phyloP scores from a whole-genome alignment of 2,797 vertebrate genomes.

The Xyrichtys novacula region DNA sequence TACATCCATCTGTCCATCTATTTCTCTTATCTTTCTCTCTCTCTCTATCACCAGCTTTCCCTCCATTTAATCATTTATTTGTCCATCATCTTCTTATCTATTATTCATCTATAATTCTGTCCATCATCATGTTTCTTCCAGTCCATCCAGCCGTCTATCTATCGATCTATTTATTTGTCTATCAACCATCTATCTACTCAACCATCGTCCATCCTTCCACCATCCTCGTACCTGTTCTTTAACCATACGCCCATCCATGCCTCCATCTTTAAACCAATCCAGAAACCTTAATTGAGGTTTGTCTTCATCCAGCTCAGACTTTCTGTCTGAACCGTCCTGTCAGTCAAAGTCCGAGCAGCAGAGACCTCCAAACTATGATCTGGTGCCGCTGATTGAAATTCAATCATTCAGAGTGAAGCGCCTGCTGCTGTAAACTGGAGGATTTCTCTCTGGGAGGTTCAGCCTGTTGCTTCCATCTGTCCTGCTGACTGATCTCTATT shows the following conservation, averaged over 20 bases:
- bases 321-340: slow-evolving; percentile 22
- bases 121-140: not conserved
- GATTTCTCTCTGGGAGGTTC: slow-evolving; percentile 38
- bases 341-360: not conserved
- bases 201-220: no score
- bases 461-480: slow-evolving; percentile 62
- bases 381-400: slow-evolving; percentile 15
- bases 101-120: not conserved
- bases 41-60: not conserved
- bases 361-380: not conserved
- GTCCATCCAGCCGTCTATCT: not conserved
- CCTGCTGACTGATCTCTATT: slow-evolving; percentile 17
- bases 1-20: no score
- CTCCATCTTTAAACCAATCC: slow-evolving; percentile 34
- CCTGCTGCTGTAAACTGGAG: not conserved
- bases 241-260: not conserved
- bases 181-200: not conserved
- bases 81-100: no score
- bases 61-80: not conserved
- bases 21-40: not conserved
- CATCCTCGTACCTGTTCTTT: no score
- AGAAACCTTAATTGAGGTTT: no score
- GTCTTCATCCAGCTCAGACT: slow-evolving; percentile 28
- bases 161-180: not conserved
- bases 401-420: slow-evolving; percentile 13